Conservation (phyloP, 2,797 vertebrate genomes). For the Clarias pachynema region DNA sequence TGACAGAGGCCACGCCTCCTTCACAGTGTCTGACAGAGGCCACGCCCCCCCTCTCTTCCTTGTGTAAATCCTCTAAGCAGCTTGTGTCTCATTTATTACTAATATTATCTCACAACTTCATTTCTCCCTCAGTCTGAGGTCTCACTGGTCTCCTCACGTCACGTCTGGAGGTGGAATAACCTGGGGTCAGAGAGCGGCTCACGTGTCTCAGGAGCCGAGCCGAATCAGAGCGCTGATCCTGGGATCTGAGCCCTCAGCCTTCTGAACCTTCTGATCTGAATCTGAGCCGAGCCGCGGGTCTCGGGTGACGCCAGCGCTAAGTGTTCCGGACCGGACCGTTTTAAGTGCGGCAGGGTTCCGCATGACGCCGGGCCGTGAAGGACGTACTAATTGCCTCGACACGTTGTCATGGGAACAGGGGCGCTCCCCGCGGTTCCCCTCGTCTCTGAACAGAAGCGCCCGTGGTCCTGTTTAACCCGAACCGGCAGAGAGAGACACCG, state of each 20-base stretch:
- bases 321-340: background rate
- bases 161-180: background rate
- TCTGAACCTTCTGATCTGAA: background rate
- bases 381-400: slow-evolving; percentile 14
- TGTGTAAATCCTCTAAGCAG: background rate
- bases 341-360: background rate
- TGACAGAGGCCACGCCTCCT: background rate
- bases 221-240: background rate
- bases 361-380: background rate
- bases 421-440: background rate
- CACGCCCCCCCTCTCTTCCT: background rate
- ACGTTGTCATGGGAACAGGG: background rate
- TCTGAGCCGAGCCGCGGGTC: background rate
- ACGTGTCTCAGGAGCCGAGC: background rate
- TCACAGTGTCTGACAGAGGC: background rate
- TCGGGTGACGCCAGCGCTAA: background rate
- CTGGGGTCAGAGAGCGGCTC: background rate
- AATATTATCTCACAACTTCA: background rate
- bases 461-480: slow-evolving; percentile 41
- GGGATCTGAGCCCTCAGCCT: background rate
- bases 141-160: background rate
- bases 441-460: background rate
- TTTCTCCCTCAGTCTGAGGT: background rate
- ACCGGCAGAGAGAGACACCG: slow-evolving; percentile 15
- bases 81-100: background rate